Percentiles rank a stretch among this genome's conserved stretches.
Conservation (phyloP, 2,113 vertebrate genomes). For the Odobenus rosmarus region DNA sequence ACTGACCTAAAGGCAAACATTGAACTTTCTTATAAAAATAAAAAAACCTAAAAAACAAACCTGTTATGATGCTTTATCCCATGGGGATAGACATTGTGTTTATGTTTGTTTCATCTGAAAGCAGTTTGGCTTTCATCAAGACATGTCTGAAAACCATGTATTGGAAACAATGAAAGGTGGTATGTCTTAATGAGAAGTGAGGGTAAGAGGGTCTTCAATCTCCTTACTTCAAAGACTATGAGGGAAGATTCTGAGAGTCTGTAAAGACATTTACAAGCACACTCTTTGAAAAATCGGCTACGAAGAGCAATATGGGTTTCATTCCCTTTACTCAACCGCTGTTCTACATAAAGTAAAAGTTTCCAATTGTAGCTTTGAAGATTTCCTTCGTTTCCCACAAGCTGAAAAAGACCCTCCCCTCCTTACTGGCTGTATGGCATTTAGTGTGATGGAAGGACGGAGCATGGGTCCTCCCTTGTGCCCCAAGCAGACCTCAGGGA, state of each 20-base stretch:
- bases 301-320: not conserved
- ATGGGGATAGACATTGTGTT: not conserved
- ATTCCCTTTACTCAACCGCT: not conserved
- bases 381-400: slow-evolving; percentile 8
- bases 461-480: not conserved
- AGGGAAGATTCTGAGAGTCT: slow-evolving; percentile 12
- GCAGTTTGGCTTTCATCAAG: slow-evolving; percentile 68
- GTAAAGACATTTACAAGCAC: not conserved
- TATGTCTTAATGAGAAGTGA: not conserved
- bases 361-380: slow-evolving; percentile 62
- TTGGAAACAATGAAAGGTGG: slow-evolving; percentile 45
- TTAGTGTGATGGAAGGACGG: not conserved
- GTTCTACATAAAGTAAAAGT: slow-evolving; percentile 54
- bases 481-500: not conserved
- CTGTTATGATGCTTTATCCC: not conserved
- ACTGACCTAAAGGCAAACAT: not conserved
- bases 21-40: not conserved
- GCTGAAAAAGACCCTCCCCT: not conserved
- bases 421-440: not conserved
- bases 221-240: slow-evolving; percentile 68
- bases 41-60: not conserved
- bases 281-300: slow-evolving; percentile 49
- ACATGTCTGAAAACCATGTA: not conserved
- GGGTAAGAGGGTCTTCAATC: slow-evolving; percentile 40
- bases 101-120: slow-evolving; percentile 38